Conservation (phyloP, 2,888 invertebrate genomes). For the Chrysina gloriosa region DNA sequence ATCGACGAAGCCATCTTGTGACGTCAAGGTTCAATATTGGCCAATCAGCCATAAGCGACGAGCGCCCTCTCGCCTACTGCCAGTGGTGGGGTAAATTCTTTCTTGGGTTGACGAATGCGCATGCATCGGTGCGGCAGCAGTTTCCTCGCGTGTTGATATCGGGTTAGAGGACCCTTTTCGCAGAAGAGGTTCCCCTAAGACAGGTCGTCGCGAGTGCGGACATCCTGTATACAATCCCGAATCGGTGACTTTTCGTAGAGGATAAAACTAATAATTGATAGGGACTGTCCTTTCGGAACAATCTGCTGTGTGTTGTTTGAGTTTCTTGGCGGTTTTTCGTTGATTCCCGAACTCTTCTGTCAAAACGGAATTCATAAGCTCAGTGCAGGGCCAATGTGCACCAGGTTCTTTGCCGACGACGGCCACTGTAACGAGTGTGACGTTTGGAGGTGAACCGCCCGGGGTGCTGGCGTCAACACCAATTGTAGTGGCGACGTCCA, state of each 20-base stretch:
- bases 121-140: slow-evolving; percentile 49
- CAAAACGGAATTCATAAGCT: slow-evolving; percentile 62
- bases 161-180: slow-evolving; percentile 44
- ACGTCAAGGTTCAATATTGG: slow-evolving; percentile 56
- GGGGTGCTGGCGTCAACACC: slow-evolving; percentile 57
- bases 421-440: slow-evolving; percentile 54
- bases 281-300: too few relatives aligned
- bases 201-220: slow-evolving; percentile 17
- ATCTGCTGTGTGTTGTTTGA: too few relatives aligned
- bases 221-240: background rate
- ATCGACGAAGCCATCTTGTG: slow-evolving; percentile 61
- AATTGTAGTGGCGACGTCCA: slow-evolving; percentile 58
- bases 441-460: slow-evolving; percentile 60
- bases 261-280: too few relatives aligned
- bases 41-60: slow-evolving; percentile 52
- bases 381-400: slow-evolving; percentile 63
- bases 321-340: slow-evolving; percentile 1
- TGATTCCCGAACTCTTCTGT: slow-evolving; percentile 36
- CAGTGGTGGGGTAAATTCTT: slow-evolving; percentile 43
- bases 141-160: slow-evolving; percentile 52
- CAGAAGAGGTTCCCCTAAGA: slow-evolving; percentile 3
- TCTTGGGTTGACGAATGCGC: slow-evolving; percentile 50
- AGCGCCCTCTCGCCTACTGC: slow-evolving; percentile 28
- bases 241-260: too few relatives aligned
- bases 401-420: slow-evolving; percentile 55